Conservation (phyloP, 2,888 invertebrate genomes). For the Lasius fuliginosus region DNA sequence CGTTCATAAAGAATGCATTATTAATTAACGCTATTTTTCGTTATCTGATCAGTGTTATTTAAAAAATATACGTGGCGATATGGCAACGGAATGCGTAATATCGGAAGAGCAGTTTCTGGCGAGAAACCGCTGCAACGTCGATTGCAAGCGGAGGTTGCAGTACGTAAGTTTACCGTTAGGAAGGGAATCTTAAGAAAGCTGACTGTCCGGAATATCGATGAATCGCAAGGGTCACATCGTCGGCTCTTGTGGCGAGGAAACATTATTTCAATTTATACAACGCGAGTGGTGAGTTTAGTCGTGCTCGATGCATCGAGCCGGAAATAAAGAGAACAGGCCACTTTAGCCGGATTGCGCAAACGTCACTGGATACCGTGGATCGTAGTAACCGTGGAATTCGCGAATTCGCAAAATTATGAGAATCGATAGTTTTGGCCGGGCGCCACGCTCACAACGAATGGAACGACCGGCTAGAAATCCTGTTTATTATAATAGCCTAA, state of each 20-base stretch:
- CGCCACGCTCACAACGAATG: conserved; percentile 69
- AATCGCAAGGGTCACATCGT: conserved; percentile 38
- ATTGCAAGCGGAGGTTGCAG: conserved; percentile 33
- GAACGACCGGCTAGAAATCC: background rate
- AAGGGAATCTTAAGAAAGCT: conserved; percentile 44
- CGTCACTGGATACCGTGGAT: conserved; percentile 7
- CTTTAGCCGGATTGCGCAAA: conserved; percentile 42
- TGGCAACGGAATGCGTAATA: background rate
- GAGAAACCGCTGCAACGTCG: conserved; percentile 5
- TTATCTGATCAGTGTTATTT: conserved; percentile 18
- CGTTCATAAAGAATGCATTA: background rate
- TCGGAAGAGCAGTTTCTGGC: conserved; percentile 7
- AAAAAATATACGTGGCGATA: conserved; percentile 12
- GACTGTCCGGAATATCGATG: conserved; percentile 54
- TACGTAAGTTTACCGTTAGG: conserved; percentile 37
- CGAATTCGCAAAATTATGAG: conserved; percentile 60
- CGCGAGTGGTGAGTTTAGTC: conserved; percentile 1
- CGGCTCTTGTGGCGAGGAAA: conserved; percentile 32
- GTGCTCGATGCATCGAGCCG: conserved; percentile 4
- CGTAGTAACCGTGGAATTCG: conserved; percentile 25
- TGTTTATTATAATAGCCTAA: conserved; percentile 23
- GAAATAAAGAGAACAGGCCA: conserved; percentile 47
- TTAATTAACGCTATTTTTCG: conserved; percentile 17
- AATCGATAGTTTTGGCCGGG: conserved; percentile 75
- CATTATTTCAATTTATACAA: conserved; percentile 50